These are phyloP conservation scores for Nyctibius grandis DNA, from an alignment of 2,797 vertebrate species.

Conservation along the genomic window DNA sequence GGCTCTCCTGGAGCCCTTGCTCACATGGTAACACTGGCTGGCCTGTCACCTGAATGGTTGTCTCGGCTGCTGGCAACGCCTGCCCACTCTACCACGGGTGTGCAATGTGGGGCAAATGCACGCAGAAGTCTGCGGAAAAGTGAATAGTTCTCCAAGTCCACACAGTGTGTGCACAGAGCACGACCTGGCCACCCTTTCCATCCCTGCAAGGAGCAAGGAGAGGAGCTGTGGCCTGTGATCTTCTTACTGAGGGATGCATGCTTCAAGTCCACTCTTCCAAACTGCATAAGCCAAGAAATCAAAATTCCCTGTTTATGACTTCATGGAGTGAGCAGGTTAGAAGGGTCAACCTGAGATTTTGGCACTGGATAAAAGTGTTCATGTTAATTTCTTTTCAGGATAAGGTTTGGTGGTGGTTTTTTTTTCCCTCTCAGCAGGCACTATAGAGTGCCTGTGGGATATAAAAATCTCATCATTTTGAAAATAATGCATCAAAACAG, in stretches of 20 bases:
- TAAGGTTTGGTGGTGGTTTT: neutral
- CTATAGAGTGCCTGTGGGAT: neutral
- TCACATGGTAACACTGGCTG: neutral
- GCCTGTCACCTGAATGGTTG: neutral
- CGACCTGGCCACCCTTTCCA: neutral
- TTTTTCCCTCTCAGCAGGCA: neutral
- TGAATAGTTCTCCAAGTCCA: neutral
- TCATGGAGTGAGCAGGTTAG: neutral
- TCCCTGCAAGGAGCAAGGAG: neutral
- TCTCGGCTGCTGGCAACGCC: constrained; percentile 19
- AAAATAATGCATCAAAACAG: neutral
- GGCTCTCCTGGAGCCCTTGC: neutral
- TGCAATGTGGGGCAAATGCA: neutral
- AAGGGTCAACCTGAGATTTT: neutral
- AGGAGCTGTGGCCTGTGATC: neutral
- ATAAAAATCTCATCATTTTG: neutral
- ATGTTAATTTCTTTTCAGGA: neutral
- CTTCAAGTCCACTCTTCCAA: neutral
- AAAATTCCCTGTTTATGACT: neutral
- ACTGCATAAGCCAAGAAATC: neutral
- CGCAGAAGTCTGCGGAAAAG: neutral
- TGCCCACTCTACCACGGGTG: neutral
- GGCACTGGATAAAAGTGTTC: neutral
- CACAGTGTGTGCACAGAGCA: neutral
- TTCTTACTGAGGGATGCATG: neutral